phyloP scores from a whole-genome alignment of 2,113 vertebrate genomes.

The Eulemur rufifrons region DNA sequence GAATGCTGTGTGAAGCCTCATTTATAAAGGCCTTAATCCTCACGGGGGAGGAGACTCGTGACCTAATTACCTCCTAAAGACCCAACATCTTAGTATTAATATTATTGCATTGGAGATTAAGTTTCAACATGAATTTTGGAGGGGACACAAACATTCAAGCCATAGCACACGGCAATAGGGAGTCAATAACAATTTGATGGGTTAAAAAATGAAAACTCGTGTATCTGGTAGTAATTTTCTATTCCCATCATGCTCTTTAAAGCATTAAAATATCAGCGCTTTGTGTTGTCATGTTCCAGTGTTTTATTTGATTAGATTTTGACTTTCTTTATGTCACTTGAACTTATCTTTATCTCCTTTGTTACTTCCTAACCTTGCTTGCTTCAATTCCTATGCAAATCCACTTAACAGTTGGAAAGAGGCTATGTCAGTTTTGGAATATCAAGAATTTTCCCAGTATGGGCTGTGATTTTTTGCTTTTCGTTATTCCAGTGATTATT shows the following conservation, averaged over 20 bases:
- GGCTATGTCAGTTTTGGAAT: not conserved
- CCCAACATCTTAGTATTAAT: not conserved
- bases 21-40: not conserved
- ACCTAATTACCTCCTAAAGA: not conserved
- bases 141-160: not conserved
- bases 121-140: not conserved
- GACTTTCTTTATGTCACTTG: not conserved
- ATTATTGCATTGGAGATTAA: not conserved
- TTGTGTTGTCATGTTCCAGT: not conserved
- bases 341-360: not conserved
- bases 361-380: not conserved
- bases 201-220: not conserved
- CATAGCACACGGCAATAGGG: not conserved
- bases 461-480: not conserved
- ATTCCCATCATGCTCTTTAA: not conserved
- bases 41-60: too few species aligned
- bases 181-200: not conserved
- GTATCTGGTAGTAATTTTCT: not conserved
- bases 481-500: not conserved
- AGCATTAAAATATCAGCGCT: not conserved
- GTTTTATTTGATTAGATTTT: not conserved
- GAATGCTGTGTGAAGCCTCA: not conserved
- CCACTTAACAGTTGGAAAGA: not conserved
- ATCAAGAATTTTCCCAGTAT: not conserved
- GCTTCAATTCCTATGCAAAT: not conserved